phyloP scores from a whole-genome alignment of 1,140 invertebrate genomes.

The Lamellibrachia luymesi region DNA sequence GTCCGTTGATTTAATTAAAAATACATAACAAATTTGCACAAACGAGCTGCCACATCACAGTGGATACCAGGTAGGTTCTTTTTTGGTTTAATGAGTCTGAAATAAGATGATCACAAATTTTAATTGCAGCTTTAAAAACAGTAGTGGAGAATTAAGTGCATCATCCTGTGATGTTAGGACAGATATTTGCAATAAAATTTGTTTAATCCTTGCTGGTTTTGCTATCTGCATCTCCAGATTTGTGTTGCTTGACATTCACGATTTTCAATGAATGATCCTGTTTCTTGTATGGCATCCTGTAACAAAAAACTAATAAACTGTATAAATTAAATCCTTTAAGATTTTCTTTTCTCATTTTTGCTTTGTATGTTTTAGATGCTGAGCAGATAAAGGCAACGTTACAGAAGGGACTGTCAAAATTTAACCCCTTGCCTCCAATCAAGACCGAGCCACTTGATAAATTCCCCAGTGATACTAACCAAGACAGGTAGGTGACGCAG shows the following conservation, averaged over 20 bases:
- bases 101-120: no score
- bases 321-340: not conserved
- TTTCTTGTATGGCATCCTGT: not conserved
- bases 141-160: not conserved
- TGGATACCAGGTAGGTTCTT: no score
- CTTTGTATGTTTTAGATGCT: not conserved
- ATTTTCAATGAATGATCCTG: not conserved
- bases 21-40: no score
- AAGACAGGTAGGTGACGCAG: not conserved
- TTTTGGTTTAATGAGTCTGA: no score
- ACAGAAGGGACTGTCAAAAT: conserved; percentile 1
- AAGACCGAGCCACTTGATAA: not conserved
- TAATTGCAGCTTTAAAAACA: no score
- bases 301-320: not conserved
- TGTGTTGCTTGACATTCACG: not conserved
- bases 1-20: no score
- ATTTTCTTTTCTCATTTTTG: not conserved
- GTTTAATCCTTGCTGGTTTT: not conserved
- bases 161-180: not conserved
- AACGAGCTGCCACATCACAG: no score
- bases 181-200: not conserved
- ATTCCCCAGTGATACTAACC: not conserved
- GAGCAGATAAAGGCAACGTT: not conserved
- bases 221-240: not conserved
- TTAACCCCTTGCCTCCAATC: not conserved